phyloP scores from a whole-genome alignment of 1,140 invertebrate genomes.

The Rhopalosiphum maidis region DNA sequence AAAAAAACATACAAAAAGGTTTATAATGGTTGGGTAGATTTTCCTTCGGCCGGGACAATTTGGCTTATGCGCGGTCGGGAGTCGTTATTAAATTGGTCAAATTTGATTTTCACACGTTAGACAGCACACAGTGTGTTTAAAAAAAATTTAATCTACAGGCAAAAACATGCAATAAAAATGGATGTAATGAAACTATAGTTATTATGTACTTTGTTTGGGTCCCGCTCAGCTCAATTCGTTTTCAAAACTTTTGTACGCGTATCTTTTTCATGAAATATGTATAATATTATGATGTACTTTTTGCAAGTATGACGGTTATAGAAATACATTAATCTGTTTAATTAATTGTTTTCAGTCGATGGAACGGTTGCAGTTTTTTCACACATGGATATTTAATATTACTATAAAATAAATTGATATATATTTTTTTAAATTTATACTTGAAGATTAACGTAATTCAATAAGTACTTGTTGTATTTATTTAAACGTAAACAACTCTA shows the following conservation, averaged over 20 bases:
- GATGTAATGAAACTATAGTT: not conserved
- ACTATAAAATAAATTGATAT: not conserved
- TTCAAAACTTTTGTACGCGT: not conserved
- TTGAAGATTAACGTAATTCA: not conserved
- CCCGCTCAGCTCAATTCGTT: not conserved
- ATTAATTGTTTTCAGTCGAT: not conserved
- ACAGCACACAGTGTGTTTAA: not conserved
- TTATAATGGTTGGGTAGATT: not conserved
- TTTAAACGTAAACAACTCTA: not conserved
- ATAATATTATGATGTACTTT: not conserved
- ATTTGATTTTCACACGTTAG: slow-evolving; percentile 50
- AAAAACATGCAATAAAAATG: not conserved
- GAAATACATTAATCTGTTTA: not conserved
- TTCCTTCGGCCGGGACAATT: not conserved
- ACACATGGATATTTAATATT: not conserved
- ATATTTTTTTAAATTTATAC: not conserved
- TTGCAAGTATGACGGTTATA: not conserved
- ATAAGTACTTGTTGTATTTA: not conserved
- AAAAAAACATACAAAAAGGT: slow-evolving; percentile 38
- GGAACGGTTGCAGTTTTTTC: not conserved
- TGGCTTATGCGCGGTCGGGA: not conserved
- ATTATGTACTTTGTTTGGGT: not conserved
- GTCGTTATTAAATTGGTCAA: slow-evolving; percentile 45
- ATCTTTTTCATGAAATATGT: not conserved
- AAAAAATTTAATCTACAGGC: not conserved